Conservation (phyloP, 2,113 vertebrate genomes). For the Muscicapa adusta region DNA sequence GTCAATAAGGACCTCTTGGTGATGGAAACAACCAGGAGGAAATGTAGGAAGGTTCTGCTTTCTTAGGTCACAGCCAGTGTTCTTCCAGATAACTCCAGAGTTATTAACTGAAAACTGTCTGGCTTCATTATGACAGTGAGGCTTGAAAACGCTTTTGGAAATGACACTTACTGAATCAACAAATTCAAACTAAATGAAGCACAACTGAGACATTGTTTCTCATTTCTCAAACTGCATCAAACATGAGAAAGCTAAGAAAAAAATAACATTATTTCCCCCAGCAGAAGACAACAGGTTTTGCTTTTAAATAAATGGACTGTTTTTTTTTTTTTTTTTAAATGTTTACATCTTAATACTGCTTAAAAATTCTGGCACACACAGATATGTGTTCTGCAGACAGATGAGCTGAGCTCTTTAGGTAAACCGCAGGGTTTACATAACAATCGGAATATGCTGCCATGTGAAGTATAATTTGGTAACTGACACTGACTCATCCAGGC, state of each 20-base stretch:
- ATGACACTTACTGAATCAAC: neutral
- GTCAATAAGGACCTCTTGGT: neutral
- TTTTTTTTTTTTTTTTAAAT: neutral
- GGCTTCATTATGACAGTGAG: neutral
- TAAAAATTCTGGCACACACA: neutral
- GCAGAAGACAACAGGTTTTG: neutral
- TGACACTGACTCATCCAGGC: neutral
- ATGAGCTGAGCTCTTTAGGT: neutral
- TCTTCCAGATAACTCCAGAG: neutral
- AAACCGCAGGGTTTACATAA: neutral
- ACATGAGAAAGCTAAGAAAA: neutral
- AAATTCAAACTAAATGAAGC: neutral
- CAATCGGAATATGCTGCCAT: neutral
- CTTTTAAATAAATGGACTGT: neutral
- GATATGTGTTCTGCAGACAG: neutral
- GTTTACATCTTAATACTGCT: neutral
- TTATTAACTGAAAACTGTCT: neutral
- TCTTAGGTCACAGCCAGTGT: neutral
- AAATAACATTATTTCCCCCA: neutral
- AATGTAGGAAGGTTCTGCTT: neutral
- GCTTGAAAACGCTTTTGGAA: conserved; percentile 18
- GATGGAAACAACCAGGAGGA: neutral
- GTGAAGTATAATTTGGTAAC: neutral
- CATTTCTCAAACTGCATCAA: neutral
- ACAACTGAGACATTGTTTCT: neutral